Percentiles rank a stretch among this genome's conserved stretches.
Conservation (phyloP, 2,797 vertebrate species). For the Artibeus jamaicensis region DNA sequence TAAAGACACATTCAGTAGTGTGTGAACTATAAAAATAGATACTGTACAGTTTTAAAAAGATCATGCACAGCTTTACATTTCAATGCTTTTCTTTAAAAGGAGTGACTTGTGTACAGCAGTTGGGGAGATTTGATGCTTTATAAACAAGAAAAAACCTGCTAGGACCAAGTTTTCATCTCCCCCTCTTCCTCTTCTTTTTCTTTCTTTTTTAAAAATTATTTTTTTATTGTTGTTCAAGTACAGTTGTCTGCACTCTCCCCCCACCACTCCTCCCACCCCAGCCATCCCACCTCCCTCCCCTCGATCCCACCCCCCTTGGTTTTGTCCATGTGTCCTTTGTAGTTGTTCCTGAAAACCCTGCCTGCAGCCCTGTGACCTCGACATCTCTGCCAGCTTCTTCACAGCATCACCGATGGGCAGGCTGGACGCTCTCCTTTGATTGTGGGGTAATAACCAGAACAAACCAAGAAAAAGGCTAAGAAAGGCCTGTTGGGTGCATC, state of each 20-base stretch:
- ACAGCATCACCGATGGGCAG: neutral
- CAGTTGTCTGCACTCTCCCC: too few relatives aligned
- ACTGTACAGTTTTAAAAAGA: constrained; percentile 99
- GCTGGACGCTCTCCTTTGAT: neutral
- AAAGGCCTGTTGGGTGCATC: neutral
- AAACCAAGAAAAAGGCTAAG: neutral
- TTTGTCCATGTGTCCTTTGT: too few relatives aligned
- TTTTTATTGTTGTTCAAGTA: too few relatives aligned
- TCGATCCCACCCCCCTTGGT: too few relatives aligned
- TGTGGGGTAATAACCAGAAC: neutral
- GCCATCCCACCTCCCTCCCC: too few relatives aligned
- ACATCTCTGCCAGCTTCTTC: neutral
- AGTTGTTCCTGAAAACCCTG: too few relatives aligned
- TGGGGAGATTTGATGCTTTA: constrained; percentile 94
- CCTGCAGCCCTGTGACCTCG: neutral
- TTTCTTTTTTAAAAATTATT: too few relatives aligned
- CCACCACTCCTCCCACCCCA: too few relatives aligned
- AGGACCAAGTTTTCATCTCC: neutral
- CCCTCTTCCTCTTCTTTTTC: neutral
- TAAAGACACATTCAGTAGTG: constrained; percentile 95
- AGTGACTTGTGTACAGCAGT: neutral
- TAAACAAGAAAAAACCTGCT: constrained; percentile 88
- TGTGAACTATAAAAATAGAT: constrained; percentile 96
- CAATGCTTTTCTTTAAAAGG: constrained; percentile 29
- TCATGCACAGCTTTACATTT: constrained; percentile 93